Evolutionary conservation across 2,888 invertebrate species (phyloP).

Genomic region (Malthinus flaveolus): DNA sequence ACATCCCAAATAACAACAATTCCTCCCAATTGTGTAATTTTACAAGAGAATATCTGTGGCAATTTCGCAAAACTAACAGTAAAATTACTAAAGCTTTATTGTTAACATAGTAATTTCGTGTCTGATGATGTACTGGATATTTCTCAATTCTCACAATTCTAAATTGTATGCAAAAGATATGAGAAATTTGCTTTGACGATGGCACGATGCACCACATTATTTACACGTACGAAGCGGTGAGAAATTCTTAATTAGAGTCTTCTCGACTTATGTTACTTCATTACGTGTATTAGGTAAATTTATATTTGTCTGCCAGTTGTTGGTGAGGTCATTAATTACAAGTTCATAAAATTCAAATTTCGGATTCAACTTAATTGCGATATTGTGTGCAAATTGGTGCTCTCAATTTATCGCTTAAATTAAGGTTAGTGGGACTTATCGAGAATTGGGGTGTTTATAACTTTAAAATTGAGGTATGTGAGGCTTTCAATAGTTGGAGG

Average conservation of each 20-base stretch:
- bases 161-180: conserved; percentile 6
- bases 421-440: too few relatives aligned
- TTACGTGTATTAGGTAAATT: too few relatives aligned
- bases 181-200: conserved; percentile 4
- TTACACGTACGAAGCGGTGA: conserved; percentile 4
- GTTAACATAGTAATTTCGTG: not conserved
- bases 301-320: too few relatives aligned
- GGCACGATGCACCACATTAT: conserved; percentile 4
- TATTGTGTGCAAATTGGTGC: too few relatives aligned
- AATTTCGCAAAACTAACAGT: not conserved
- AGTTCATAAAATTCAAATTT: too few relatives aligned
- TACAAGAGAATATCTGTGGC: not conserved
- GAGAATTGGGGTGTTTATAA: too few relatives aligned
- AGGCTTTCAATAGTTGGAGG: too few relatives aligned
- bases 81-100: conserved; percentile 12
- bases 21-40: conserved; percentile 5
- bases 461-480: too few relatives aligned
- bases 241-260: conserved; percentile 10
- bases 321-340: too few relatives aligned
- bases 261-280: too few relatives aligned
- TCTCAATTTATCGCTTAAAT: too few relatives aligned
- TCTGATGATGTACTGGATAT: conserved; percentile 2
- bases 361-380: too few relatives aligned
- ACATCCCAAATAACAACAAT: not conserved
- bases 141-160: conserved; percentile 12